These are phyloP conservation scores for Eilema sororculum DNA, from an alignment of 2,888 invertebrate species.

Conservation along the genomic window DNA sequence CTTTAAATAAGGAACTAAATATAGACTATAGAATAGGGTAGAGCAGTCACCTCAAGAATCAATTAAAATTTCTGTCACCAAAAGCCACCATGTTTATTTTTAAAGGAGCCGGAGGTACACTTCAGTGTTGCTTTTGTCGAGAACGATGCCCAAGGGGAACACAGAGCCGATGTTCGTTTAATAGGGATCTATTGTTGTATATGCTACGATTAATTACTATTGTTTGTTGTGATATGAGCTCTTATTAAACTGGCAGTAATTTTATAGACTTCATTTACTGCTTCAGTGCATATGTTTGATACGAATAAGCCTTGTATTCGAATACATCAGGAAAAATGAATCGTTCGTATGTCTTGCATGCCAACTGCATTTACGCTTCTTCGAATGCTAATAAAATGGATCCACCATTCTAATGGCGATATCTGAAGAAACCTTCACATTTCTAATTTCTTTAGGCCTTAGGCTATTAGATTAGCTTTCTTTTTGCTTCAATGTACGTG, in stretches of 20 bases:
- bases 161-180: conserved; percentile 69
- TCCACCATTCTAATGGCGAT: not conserved
- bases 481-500: too few species aligned
- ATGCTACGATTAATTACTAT: conserved; percentile 53
- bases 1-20: too few species aligned
- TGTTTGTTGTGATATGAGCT: conserved; percentile 46
- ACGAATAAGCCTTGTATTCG: conserved; percentile 19
- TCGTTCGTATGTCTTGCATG: too few species aligned
- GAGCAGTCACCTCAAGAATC: conserved; percentile 50
- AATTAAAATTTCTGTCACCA: conserved; percentile 64
- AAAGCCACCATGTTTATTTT: conserved; percentile 62
- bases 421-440: too few species aligned
- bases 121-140: conserved; percentile 56
- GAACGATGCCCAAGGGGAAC: conserved; percentile 66
- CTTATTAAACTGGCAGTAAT: conserved; percentile 34
- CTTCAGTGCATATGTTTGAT: conserved; percentile 23
- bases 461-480: too few species aligned
- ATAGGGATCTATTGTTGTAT: conserved; percentile 73
- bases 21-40: conserved; percentile 18
- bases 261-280: conserved; percentile 31
- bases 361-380: not conserved
- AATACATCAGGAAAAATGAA: too few species aligned
- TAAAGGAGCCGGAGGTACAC: conserved; percentile 51
- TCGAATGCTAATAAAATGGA: not conserved
- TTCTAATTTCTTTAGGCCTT: too few species aligned